Evolutionary conservation across 2,113 vertebrate species (phyloP).

Genomic region (Poecilia latipinna): DNA sequence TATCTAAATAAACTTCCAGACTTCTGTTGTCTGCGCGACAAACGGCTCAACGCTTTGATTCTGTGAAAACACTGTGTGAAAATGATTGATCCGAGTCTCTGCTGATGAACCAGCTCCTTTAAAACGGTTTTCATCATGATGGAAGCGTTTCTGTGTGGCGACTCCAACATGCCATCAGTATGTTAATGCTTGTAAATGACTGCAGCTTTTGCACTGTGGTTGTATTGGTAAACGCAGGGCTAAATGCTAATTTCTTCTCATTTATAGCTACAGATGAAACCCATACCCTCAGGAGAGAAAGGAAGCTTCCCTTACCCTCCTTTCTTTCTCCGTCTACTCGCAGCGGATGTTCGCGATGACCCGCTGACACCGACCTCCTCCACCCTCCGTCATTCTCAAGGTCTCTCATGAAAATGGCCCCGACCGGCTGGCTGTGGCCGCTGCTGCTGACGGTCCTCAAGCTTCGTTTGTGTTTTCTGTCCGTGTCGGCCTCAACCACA

Average conservation of each 20-base stretch:
- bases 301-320: background rate
- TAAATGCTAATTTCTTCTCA: background rate
- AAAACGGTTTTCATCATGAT: background rate
- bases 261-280: background rate
- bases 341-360: conserved; percentile 47
- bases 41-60: background rate
- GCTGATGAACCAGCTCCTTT: background rate
- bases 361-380: conserved; percentile 43
- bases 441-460: conserved; percentile 12
- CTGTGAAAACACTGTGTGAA: background rate
- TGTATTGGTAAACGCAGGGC: background rate
- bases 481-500: conserved; percentile 28
- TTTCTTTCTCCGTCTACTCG: background rate
- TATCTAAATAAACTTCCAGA: background rate
- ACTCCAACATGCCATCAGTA: background rate
- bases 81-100: background rate
- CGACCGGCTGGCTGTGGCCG: conserved; percentile 9
- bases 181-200: background rate
- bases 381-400: background rate
- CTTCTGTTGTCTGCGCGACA: background rate
- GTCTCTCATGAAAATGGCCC: conserved; percentile 33
- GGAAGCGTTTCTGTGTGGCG: background rate
- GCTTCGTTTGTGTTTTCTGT: conserved; percentile 50
- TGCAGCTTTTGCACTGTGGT: background rate
- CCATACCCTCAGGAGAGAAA: background rate